Conservation (phyloP, 2,113 vertebrate genomes). For the Abramis brama region DNA sequence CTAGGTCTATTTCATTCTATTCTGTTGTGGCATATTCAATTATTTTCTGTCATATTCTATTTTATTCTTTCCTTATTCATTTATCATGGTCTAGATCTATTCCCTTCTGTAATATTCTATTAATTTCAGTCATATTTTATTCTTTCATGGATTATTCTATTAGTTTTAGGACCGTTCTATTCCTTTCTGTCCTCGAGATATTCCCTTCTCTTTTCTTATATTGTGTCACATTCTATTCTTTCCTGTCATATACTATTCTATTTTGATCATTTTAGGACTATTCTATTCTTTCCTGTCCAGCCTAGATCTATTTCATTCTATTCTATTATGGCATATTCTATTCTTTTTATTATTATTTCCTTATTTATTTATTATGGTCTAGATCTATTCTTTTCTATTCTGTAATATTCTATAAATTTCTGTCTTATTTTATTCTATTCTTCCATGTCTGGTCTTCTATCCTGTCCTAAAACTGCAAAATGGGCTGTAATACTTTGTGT, state of each 20-base stretch:
- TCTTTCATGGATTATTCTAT: background rate
- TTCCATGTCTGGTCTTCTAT: background rate
- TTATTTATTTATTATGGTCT: background rate
- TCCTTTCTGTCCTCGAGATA: too few species aligned
- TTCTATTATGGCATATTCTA: too few species aligned
- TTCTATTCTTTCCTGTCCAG: background rate
- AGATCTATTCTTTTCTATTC: background rate
- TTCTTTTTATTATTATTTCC: too few species aligned
- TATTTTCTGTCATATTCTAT: too few species aligned
- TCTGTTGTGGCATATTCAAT: too few species aligned
- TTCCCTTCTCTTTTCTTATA: background rate
- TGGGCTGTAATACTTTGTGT: background rate
- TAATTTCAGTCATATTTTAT: background rate
- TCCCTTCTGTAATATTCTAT: too few species aligned
- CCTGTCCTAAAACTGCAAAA: background rate
- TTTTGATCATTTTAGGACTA: too few species aligned
- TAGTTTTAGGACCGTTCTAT: background rate
- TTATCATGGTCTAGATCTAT: too few species aligned
- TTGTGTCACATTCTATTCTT: background rate
- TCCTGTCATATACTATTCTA: background rate
- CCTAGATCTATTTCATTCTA: too few species aligned
- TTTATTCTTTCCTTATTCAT: too few species aligned
- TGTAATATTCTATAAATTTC: background rate
- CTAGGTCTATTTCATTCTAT: too few species aligned
- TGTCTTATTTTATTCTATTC: background rate